Evolutionary conservation across 2,797 vertebrate species (phyloP), one percentile per base, ranked within the genome.

Genomic region (Enteromius radiatus): DNA sequence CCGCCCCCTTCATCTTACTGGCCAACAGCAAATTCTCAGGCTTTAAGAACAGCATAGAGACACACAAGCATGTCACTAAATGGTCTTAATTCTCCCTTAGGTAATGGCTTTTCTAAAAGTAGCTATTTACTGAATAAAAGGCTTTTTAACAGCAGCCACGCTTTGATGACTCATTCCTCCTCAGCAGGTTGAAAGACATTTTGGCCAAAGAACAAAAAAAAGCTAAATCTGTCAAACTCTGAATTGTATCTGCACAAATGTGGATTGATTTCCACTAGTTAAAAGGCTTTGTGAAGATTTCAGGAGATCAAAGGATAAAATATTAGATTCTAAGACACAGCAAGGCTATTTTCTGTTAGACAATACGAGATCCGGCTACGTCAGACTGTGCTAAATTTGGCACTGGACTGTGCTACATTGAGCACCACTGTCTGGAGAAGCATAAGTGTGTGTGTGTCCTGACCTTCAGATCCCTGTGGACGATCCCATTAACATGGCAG

Each of bases 11-110:
- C 92, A 97, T 95, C 92, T 99, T 99, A 91, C 97, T 98, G 80
- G 98, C 98, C 92, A 99, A 92, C 91, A 99, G 92, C 90, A 99
- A 95, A 92, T 99, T 99, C 95, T 99, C 98, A 1, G 98, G 98
- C 98, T 99, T 94, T 88, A 88, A 89, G 92, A 90, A 91, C 33
- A 75, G 47, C 38, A 83, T 38, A 84, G 76, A 79, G 75, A 90
- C 84, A 81, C 85, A 92, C 76, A 90, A 77, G 88, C 74, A 86
- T 84, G 21, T 78, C 33, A 67, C 47, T 70, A n/a, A 38, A 76
- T 28, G 21, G 2, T 83, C 31, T 47, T 83, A 43, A 70, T 70
- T 77, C 41, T 83, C 74, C 38, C 64, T 38, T 83, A 47, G 14
- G 47, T 76, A 47, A 77, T 56, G 33, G 7, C 38, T 69, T 56